phyloP scores from a whole-genome alignment of 2,888 invertebrate species.

The Caenorhabditis drosophilae region DNA sequence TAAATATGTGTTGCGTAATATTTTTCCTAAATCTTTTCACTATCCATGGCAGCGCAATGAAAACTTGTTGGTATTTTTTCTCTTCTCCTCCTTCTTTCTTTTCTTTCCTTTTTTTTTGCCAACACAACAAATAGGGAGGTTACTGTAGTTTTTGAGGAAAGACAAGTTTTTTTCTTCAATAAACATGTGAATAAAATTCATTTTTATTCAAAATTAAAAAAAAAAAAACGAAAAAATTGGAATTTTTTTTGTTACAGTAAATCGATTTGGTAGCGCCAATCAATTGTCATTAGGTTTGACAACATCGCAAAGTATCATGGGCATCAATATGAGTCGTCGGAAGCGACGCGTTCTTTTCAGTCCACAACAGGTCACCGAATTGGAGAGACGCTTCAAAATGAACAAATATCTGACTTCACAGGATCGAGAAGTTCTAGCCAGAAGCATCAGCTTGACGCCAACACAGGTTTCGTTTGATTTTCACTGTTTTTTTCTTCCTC shows the following conservation, averaged over 20 bases:
- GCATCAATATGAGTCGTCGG: conserved; percentile 72
- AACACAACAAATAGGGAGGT: no score
- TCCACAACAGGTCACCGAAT: conserved; percentile 72
- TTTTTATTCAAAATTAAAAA: no score
- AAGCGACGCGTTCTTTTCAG: conserved; percentile 91
- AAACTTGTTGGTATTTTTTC: no score
- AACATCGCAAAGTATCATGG: conserved; percentile 13
- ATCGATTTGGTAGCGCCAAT: conserved; percentile 19
- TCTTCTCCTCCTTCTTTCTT: no score
- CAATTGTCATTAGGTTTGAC: conserved; percentile 12
- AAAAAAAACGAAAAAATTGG: neutral
- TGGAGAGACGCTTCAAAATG: conserved; percentile 84
- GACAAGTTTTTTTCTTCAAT: no score
- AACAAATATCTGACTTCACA: conserved; percentile 88
- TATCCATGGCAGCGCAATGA: no score
- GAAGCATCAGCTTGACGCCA: conserved; percentile 81
- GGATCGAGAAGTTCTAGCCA: conserved; percentile 85
- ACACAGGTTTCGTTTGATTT: conserved; percentile 75
- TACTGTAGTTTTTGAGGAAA: neutral
- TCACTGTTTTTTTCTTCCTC: conserved; percentile 6
- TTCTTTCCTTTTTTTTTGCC: no score
- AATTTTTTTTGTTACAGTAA: conserved; percentile 35
- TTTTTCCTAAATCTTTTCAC: no score
- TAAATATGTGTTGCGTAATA: no score
- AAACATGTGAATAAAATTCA: no score